These are phyloP conservation scores for Meandrusa payeni DNA, from an alignment of 2,888 invertebrate genomes.

Conservation along the genomic window DNA sequence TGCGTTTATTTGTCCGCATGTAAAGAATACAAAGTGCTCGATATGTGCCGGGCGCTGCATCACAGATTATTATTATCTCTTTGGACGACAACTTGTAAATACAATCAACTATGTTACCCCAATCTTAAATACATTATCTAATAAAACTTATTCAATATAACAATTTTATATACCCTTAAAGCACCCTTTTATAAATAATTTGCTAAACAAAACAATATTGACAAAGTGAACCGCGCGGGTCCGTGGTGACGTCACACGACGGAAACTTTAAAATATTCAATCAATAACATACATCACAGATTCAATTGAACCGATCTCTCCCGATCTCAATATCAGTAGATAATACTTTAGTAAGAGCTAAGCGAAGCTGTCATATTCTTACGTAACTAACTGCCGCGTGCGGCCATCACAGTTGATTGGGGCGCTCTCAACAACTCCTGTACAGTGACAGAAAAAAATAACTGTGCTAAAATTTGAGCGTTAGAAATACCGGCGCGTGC, in stretches of 20 bases:
- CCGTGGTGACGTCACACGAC: not conserved
- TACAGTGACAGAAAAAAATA: no score
- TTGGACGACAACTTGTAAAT: conserved; percentile 37
- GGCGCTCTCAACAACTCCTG: no score
- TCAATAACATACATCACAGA: conserved; percentile 21
- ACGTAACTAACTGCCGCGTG: not conserved
- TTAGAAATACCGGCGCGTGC: no score
- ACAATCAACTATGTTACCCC: conserved; percentile 12
- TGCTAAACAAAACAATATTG: conserved; percentile 6
- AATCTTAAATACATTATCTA: conserved; percentile 14
- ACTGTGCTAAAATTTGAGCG: no score
- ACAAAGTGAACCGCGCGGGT: not conserved
- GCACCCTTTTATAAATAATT: conserved; percentile 13
- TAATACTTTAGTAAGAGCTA: conserved; percentile 9
- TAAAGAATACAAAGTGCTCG: conserved; percentile 34
- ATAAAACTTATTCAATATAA: conserved; percentile 14
- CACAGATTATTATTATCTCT: conserved; percentile 40
- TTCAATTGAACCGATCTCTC: conserved; percentile 10
- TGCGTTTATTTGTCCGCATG: conserved; percentile 28
- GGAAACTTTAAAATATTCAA: conserved; percentile 13
- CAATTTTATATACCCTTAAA: conserved; percentile 15
- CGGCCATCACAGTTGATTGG: no score
- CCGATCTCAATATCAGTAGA: not conserved
- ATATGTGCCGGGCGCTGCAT: conserved; percentile 34
- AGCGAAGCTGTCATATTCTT: conserved; percentile 17